Evolutionary conservation across 2,888 invertebrate species (phyloP).

Genomic region (Tiliacea aurago): DNA sequence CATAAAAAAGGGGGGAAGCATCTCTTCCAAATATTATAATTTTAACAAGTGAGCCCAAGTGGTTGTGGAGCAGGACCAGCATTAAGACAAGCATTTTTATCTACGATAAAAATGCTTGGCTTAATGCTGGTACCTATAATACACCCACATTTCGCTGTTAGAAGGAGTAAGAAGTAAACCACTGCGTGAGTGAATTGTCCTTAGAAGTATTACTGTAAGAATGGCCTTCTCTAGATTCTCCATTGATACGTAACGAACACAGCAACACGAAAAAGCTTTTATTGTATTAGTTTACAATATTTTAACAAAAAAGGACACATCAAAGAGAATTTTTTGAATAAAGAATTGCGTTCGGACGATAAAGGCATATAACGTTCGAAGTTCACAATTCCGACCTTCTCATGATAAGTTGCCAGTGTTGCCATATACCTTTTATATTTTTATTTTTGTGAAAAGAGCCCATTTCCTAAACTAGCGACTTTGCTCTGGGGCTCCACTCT

Average conservation of each 20-base stretch:
- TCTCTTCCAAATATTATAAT: too few species aligned
- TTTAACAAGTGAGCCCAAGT: too few species aligned
- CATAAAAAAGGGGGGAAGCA: too few species aligned
- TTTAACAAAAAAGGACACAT: constrained; percentile 24
- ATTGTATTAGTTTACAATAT: constrained; percentile 26
- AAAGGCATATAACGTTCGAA: constrained; percentile 27
- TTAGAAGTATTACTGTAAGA: constrained; percentile 38
- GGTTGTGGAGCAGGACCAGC: too few species aligned
- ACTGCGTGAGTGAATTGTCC: too few species aligned
- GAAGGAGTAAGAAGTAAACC: too few species aligned
- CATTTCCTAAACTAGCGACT: not conserved
- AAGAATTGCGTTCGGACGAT: constrained; percentile 33
- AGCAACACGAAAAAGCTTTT: constrained; percentile 25
- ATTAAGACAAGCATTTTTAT: too few species aligned
- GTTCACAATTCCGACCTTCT: constrained; percentile 24
- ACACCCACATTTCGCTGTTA: too few species aligned
- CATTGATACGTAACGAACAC: constrained; percentile 14
- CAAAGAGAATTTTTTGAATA: constrained; percentile 44
- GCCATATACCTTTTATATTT: constrained; percentile 4
- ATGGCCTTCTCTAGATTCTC: constrained; percentile 8
- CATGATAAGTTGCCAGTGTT: constrained; percentile 30
- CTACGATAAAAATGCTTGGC: too few species aligned
- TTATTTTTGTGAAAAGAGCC: constrained; percentile 13
- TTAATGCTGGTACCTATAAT: too few species aligned
- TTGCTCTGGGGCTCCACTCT: too few species aligned